Percentiles rank a stretch among this genome's conserved stretches.
Evolutionary conservation across 2,797 vertebrate genomes (phyloP).

Genomic region (Rousettus madagascariensis): DNA sequence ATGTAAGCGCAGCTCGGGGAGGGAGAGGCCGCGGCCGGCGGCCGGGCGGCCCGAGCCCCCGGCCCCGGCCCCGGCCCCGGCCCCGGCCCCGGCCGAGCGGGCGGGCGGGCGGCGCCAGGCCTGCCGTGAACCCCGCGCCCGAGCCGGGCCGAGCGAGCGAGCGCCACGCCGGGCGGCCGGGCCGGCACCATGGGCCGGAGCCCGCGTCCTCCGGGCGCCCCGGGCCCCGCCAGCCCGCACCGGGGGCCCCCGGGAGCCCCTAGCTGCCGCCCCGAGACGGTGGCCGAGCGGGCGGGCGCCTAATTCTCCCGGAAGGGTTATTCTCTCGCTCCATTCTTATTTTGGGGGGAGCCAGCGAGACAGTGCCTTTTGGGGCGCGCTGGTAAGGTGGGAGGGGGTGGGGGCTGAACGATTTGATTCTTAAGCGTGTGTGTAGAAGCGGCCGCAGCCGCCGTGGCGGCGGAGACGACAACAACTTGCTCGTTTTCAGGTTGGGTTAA

Average conservation of each 20-base stretch:
- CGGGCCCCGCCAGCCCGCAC: slow-evolving; percentile 75
- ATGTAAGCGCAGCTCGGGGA: slow-evolving; percentile 74
- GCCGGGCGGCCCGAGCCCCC: slow-evolving; percentile 50
- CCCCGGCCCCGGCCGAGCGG: slow-evolving; percentile 84
- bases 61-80: slow-evolving; percentile 79
- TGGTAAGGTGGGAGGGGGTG: slow-evolving; percentile 72
- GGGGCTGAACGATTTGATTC: slow-evolving; percentile 66
- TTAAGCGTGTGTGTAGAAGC: slow-evolving; percentile 60
- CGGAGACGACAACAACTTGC: slow-evolving; percentile 75
- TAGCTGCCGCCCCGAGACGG: slow-evolving; percentile 57
- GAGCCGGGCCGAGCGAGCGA: slow-evolving; percentile 62
- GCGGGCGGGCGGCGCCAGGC: slow-evolving; percentile 87
- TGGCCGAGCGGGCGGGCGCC: slow-evolving; percentile 74
- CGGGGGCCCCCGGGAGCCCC: slow-evolving; percentile 54
- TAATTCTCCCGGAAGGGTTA: slow-evolving; percentile 73
- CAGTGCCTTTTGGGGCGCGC: slow-evolving; percentile 73
- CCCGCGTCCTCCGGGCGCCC: slow-evolving; percentile 76
- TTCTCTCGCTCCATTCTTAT: slow-evolving; percentile 56
- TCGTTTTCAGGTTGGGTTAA: slow-evolving; percentile 93
- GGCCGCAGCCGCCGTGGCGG: slow-evolving; percentile 26
- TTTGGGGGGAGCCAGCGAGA: slow-evolving; percentile 59
- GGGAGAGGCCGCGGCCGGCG: slow-evolving; percentile 65
- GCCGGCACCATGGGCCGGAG: slow-evolving; percentile 71
- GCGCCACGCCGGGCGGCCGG: slow-evolving; percentile 70
- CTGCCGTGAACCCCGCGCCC: slow-evolving; percentile 73